These are phyloP conservation scores for Rhea pennata DNA, from an alignment of 2,113 vertebrate genomes.

Conservation along the genomic window DNA sequence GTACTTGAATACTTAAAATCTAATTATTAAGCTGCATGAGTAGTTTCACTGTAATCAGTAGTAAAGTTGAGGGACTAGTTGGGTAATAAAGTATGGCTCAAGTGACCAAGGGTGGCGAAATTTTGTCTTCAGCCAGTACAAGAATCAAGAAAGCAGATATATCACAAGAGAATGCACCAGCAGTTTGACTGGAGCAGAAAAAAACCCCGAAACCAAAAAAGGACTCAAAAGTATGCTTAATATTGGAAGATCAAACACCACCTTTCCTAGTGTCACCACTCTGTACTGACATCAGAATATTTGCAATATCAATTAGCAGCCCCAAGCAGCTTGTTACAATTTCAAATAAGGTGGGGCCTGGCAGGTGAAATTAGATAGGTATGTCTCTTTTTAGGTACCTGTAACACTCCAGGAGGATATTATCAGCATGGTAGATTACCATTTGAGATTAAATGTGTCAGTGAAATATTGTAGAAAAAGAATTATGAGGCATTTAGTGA, in stretches of 20 bases:
- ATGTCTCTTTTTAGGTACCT: slow-evolving; percentile 11
- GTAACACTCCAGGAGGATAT: slow-evolving; percentile 4
- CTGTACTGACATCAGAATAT: neutral
- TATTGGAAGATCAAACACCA: neutral
- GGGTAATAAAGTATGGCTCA: neutral
- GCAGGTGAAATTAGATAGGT: slow-evolving; percentile 13
- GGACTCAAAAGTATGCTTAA: neutral
- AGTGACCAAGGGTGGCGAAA: neutral
- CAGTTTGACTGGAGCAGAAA: neutral
- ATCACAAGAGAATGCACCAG: neutral
- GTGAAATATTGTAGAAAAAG: slow-evolving; percentile 49
- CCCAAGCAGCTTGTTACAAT: neutral
- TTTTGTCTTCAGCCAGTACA: neutral
- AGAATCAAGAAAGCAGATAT: neutral
- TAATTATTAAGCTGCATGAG: neutral
- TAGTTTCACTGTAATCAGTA: neutral
- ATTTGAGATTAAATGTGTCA: slow-evolving; percentile 52
- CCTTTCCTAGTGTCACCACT: neutral
- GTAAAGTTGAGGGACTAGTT: neutral
- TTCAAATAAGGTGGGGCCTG: neutral
- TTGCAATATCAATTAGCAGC: slow-evolving; percentile 24
- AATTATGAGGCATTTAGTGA: slow-evolving; percentile 50
- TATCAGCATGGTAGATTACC: slow-evolving; percentile 44
- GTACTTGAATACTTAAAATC: neutral
- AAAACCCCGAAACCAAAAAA: neutral